These are phyloP conservation scores for Tenebrosternarchus preto DNA, from an alignment of 2,113 vertebrate species.

Conservation along the genomic window DNA sequence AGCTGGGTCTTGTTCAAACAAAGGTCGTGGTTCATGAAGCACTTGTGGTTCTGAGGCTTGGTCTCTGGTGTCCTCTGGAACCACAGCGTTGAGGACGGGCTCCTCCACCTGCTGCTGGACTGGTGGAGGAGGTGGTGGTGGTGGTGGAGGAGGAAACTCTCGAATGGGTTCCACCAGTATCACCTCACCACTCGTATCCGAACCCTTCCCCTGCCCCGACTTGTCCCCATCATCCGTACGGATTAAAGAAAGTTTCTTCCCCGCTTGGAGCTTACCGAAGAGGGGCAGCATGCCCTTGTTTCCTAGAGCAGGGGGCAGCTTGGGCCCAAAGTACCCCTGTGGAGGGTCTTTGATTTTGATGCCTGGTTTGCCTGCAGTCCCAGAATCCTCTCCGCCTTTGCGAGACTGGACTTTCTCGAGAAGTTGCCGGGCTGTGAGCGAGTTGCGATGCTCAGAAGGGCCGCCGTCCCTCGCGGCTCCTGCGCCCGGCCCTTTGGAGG, in stretches of 20 bases:
- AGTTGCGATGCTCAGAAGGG: constrained; percentile 84
- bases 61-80: constrained; percentile 71
- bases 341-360: constrained; percentile 95
- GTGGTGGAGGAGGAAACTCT: constrained; percentile 81
- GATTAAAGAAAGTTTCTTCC: constrained; percentile 82
- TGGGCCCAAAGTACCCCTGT: constrained; percentile 96
- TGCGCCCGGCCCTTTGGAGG: constrained; percentile 63
- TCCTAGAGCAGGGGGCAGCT: constrained; percentile 89
- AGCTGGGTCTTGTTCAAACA: constrained; percentile 71
- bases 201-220: constrained; percentile 68
- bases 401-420: constrained; percentile 92
- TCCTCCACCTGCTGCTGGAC: constrained; percentile 73
- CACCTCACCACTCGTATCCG: constrained; percentile 75
- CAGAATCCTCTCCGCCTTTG: constrained; percentile 76
- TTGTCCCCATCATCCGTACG: constrained; percentile 77
- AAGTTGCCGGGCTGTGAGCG: constrained; percentile 87
- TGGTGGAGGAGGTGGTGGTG: constrained; percentile 71
- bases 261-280: constrained; percentile 90
- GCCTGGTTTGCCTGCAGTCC: constrained; percentile 79
- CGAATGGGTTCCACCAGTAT: constrained; percentile 80
- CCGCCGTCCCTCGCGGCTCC: constrained; percentile 61
- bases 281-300: constrained; percentile 90
- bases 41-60: constrained; percentile 69
- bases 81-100: constrained; percentile 51
- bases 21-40: constrained; percentile 63